These are phyloP conservation scores for Burhinus bistriatus DNA, from an alignment of 2,113 vertebrate species.

Conservation along the genomic window DNA sequence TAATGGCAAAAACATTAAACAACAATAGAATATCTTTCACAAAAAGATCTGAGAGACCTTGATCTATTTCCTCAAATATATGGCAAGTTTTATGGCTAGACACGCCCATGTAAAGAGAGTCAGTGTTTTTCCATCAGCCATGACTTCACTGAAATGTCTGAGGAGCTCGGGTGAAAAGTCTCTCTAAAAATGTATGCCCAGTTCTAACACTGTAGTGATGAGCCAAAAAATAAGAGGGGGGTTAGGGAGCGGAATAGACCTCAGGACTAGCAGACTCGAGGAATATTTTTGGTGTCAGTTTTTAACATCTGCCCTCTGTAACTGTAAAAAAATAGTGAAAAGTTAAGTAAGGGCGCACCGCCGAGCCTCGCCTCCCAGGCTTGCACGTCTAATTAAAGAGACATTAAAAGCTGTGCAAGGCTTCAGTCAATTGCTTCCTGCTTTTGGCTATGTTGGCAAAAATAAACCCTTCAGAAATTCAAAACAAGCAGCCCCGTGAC, in stretches of 20 bases:
- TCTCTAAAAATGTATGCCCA: not conserved
- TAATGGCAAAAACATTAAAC: not conserved
- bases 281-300: not conserved
- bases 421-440: not conserved
- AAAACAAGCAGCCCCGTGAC: not conserved
- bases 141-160: not conserved
- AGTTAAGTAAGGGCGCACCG: not conserved
- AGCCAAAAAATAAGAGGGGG: not conserved
- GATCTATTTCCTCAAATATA: not conserved
- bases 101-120: not conserved
- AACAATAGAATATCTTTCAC: not conserved
- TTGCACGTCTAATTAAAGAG: not conserved
- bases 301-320: not conserved
- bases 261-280: not conserved
- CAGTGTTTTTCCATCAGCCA: conserved; percentile 26
- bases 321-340: not conserved
- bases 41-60: not conserved
- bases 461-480: not conserved
- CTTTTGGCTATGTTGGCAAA: not conserved
- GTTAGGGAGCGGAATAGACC: not conserved
- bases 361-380: not conserved
- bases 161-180: not conserved
- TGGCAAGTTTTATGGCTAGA: not conserved
- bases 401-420: not conserved
- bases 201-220: not conserved